These are phyloP conservation scores for Schizaphis graminum DNA, from an alignment of 2,888 invertebrate species.

Conservation along the genomic window DNA sequence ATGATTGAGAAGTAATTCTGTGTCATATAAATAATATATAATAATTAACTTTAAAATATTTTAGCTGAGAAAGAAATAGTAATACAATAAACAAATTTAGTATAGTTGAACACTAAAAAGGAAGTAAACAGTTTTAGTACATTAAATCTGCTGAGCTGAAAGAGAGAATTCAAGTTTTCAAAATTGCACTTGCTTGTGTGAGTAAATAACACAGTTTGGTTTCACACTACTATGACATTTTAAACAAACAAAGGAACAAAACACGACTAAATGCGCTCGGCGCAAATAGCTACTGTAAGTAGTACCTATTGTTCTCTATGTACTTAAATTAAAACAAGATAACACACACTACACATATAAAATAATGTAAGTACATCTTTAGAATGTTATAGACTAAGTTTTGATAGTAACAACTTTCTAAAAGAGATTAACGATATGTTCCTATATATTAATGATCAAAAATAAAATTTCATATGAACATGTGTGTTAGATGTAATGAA, in stretches of 20 bases:
- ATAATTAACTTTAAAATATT: not conserved
- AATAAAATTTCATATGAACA: not conserved
- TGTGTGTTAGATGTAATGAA: not conserved
- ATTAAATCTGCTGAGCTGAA: not conserved
- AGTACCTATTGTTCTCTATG: constrained; percentile 18
- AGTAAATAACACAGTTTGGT: constrained; percentile 5
- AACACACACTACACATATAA: not conserved
- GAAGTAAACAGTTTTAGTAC: not conserved
- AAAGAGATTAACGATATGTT: constrained; percentile 17
- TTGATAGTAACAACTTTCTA: constrained; percentile 23
- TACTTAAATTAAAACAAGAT: constrained; percentile 35
- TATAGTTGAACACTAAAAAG: not conserved
- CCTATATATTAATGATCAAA: not conserved
- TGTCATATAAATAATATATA: not conserved
- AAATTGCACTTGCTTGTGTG: constrained; percentile 7
- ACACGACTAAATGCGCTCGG: not conserved
- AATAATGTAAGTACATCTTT: constrained; percentile 6
- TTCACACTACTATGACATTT: not conserved
- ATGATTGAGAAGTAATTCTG: not conserved
- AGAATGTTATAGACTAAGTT: constrained; percentile 32
- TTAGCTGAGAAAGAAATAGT: not conserved
- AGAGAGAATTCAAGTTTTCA: not conserved
- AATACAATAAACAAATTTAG: not conserved
- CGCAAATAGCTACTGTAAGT: not conserved
- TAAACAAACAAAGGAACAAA: constrained; percentile 13